Evolutionary conservation across 2,888 invertebrate genomes (phyloP).

Genomic region (Drosophila heteroneura): DNA sequence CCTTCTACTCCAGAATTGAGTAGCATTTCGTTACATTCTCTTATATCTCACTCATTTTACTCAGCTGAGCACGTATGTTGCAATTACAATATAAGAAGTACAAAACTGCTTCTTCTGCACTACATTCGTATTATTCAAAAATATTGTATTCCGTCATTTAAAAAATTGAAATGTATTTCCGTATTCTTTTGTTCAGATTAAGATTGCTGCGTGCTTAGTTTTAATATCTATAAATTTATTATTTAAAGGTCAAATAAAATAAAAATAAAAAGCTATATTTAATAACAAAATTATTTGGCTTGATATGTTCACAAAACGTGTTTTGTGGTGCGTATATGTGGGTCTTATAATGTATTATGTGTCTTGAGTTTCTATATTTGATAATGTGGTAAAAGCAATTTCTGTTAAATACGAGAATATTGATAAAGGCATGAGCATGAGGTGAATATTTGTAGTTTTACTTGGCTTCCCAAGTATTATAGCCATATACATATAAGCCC

Average conservation of each 20-base stretch:
- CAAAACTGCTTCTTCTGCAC: background rate
- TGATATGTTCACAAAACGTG: background rate
- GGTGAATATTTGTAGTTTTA: background rate
- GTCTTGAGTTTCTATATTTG: background rate
- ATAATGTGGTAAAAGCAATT: background rate
- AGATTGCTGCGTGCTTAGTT: too few relatives aligned
- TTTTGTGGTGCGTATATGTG: background rate
- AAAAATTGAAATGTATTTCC: too few relatives aligned
- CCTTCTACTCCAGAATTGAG: background rate
- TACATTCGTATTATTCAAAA: too few relatives aligned
- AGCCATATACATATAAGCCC: background rate
- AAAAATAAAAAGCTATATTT: too few relatives aligned
- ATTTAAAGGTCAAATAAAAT: too few relatives aligned
- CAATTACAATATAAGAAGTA: too few relatives aligned
- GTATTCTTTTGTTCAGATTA: too few relatives aligned
- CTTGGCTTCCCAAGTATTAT: too few relatives aligned
- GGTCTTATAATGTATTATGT: background rate
- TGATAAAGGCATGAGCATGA: background rate
- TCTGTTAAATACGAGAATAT: background rate
- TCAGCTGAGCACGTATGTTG: too few relatives aligned
- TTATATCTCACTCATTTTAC: too few relatives aligned
- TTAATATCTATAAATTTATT: too few relatives aligned
- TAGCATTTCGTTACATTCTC: background rate
- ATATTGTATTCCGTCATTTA: too few relatives aligned
- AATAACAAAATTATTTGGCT: background rate